Evolutionary conservation across 1,140 invertebrate genomes (phyloP), one percentile per base, ranked within the genome.

Genomic region (Stegodyphus dumicola): DNA sequence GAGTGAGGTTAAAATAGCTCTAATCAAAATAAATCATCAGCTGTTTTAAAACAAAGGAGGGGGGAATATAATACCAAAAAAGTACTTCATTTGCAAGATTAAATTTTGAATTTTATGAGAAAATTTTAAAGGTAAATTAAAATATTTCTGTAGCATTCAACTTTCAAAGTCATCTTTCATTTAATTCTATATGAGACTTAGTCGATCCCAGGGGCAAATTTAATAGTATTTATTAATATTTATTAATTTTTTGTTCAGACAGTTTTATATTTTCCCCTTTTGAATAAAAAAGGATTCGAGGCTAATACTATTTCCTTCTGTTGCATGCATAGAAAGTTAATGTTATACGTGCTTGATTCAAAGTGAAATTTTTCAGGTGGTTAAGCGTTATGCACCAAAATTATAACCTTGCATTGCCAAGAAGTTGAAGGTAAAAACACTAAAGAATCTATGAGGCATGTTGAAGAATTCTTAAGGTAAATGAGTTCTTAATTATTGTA

Each of bases 381-480:
- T 98, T 64, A 90, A 93, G 48, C 91, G 93, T 86, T 91, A 95
- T 89, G 93, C 96, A 90, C 96, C 97, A 56, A 95, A 96, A 90
- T 97, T 90, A 93, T 99, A 87, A 97, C 95, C 9, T 91, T 99
- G 54, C 98, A 99, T 92, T 95, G 97, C 90, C 98, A 99, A 92
- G 98, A 98, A 92, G 96, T 99, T 73, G 98, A 97, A 54, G 98
- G 98, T 6, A 99, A 99, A 91, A 96, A 96, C 88, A 98, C 98
- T 90, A 96, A 97, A 91, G 94, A 96, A 89, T 97, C 96, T 60
- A 98, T 97, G 95, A 95, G 96, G 89, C 94, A 97, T 90, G 97
- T 99, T 54, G 93, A 96, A 89, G 93, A 96, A 89, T 99, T 99
- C 91, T 94, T 98, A 85, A 94, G 93, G 94, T 87, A 87, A 15